These are phyloP conservation scores for Drosophila yooni DNA, from an alignment of 2,888 invertebrate genomes.

Conservation along the genomic window DNA sequence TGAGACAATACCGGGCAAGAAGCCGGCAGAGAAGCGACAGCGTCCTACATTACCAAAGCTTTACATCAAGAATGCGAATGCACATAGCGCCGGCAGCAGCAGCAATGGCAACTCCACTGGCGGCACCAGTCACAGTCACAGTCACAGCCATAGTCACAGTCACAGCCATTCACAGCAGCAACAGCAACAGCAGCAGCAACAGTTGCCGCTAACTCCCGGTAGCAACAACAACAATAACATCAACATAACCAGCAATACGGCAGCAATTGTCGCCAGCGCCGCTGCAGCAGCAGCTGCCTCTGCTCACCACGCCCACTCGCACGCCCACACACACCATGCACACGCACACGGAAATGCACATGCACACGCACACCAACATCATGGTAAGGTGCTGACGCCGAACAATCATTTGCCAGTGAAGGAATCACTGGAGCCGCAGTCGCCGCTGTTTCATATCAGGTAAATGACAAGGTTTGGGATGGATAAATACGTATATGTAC, in stretches of 20 bases:
- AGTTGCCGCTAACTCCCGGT: slow-evolving; percentile 49
- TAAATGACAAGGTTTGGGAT: slow-evolving; percentile 30
- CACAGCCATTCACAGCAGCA: slow-evolving; percentile 47
- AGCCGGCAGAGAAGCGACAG: slow-evolving; percentile 91
- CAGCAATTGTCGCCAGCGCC: slow-evolving; percentile 62
- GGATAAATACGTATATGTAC: background rate
- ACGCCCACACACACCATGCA: slow-evolving; percentile 60
- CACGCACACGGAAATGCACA: slow-evolving; percentile 47
- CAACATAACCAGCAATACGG: slow-evolving; percentile 52
- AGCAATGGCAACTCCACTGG: slow-evolving; percentile 76
- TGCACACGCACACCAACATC: slow-evolving; percentile 68
- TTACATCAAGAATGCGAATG: slow-evolving; percentile 91
- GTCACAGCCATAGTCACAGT: slow-evolving; percentile 57
- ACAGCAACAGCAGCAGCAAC: slow-evolving; percentile 49
- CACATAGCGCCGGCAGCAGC: slow-evolving; percentile 81
- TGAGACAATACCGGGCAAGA: slow-evolving; percentile 95
- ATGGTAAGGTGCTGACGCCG: slow-evolving; percentile 81
- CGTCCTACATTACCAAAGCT: slow-evolving; percentile 91
- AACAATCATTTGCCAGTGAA: slow-evolving; percentile 79
- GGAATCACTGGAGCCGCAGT: slow-evolving; percentile 85
- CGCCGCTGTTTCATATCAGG: slow-evolving; percentile 85
- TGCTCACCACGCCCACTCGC: slow-evolving; percentile 62
- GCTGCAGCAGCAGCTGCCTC: slow-evolving; percentile 59
- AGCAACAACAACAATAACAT: slow-evolving; percentile 34
- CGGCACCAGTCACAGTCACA: slow-evolving; percentile 69